Evolutionary conservation across 2,113 vertebrate genomes (phyloP).

Genomic region (Callopanchax toddi): DNA sequence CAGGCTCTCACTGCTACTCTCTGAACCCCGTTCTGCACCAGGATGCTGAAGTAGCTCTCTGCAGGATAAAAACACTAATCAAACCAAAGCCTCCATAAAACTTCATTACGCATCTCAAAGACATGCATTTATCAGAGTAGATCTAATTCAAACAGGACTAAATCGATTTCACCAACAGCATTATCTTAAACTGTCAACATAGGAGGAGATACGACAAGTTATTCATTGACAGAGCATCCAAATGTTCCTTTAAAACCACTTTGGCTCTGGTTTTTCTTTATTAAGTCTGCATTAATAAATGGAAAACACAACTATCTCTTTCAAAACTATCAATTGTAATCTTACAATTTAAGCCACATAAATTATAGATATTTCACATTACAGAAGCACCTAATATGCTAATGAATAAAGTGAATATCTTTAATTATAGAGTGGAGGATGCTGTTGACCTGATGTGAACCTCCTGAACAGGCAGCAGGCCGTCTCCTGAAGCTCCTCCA

Average conservation of each 20-base stretch:
- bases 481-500: constrained; percentile 88
- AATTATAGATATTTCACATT: too few relatives aligned
- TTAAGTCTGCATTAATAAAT: too few relatives aligned
- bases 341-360: too few relatives aligned
- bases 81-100: neutral
- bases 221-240: neutral
- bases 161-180: constrained; percentile 11
- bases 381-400: neutral
- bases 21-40: constrained; percentile 90
- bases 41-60: constrained; percentile 95
- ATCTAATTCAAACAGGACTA: constrained; percentile 12
- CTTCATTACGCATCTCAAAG: neutral
- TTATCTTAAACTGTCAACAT: constrained; percentile 18
- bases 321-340: too few relatives aligned
- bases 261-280: too few relatives aligned
- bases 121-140: neutral
- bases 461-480: constrained; percentile 89
- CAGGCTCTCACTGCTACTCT: constrained; percentile 85
- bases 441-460: constrained; percentile 86
- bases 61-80: neutral
- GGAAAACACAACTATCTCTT: too few relatives aligned
- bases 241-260: neutral
- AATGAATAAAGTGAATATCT: neutral
- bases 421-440: neutral
- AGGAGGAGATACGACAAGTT: neutral